Evolutionary conservation across 2,888 invertebrate species (phyloP), one percentile per base, ranked within the genome.

Genomic region (Melolontha melolontha): DNA sequence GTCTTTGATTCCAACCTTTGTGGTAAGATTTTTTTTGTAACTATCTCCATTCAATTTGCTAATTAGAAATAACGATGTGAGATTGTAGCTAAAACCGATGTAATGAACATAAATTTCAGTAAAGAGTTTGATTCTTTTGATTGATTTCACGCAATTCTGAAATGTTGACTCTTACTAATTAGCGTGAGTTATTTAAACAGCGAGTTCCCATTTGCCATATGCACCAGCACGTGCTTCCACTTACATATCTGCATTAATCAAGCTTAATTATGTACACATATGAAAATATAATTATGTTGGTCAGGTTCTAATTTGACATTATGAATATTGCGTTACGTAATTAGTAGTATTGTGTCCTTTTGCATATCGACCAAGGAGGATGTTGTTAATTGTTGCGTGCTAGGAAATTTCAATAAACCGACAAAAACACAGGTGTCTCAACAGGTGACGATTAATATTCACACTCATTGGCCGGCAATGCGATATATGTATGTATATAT

Each of bases 381-480:
- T 71, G 70, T 71, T 65, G 57, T 68, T 71, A 71, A 69, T 54
- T 34, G 51, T 67, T 65, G 55, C 72, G 72, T 72, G 72, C 70
- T 55, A 51, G 49, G 72, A 72, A 74, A 75, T 72, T 74, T 70
- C 72, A 73, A 73, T 73, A 69, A 68, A 64, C 44, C 59, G 44
- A 50, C 50, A 50, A 50, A 59, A 47, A 63, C 75, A 75, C 75
- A 75, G 75, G 75, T 75, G 75, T 75, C 67, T 66, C 62, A 68
- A 70, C 73, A 74, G 74, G 73, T 73, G 73, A 73, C 64, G 63
- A 71, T 74, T 71, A 74, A 73, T 74, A 74, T 74, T 74, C 73
- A 73, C 71, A 69, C 50, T 39, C 39, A 27, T 27, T 42, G 27
- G 47, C 29, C n/a, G 50, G 22, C 51, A 39, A 39, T 50, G 51